These are phyloP conservation scores for human DNA, from an alignment of 2,113 vertebrate species.

Conservation along the genomic window GRCh38 chr5:116569001-116569500, in stretches of 20 bases:
- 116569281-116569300: not conserved
- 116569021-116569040: not conserved
- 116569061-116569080: not conserved
- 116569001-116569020: not conserved
- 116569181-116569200: not conserved
- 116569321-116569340: not conserved
- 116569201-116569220: not conserved
- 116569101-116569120: not conserved
- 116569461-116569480: not conserved
- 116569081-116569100: not conserved
- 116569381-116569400: not conserved
- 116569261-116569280: not conserved
- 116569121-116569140: not conserved
- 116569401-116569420: not conserved
- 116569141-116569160: not conserved
- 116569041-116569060: not conserved
- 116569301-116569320: not conserved
- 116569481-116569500: not conserved
- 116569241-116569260: not conserved
- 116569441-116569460: not conserved
- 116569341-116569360: not conserved
- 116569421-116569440: not conserved
- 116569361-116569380: not conserved
- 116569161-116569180: not conserved
- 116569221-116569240: not conserved